Evolutionary conservation across 1,140 invertebrate genomes (phyloP).

Genomic region (Orchestia grillus): DNA sequence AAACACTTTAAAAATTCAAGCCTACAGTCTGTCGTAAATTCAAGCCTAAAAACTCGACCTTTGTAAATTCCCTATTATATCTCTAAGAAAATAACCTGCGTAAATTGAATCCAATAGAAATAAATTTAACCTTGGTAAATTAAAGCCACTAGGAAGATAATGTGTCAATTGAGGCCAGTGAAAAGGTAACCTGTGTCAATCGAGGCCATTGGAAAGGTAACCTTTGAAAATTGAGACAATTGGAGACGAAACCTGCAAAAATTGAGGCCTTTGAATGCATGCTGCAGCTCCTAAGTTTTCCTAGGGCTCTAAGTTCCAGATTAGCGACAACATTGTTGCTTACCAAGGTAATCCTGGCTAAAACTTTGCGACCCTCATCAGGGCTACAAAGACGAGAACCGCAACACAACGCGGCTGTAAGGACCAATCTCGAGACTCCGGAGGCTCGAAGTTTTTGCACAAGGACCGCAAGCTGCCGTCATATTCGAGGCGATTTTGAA

Average conservation of each 20-base stretch:
- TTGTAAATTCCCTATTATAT: no score
- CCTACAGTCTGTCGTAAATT: not conserved
- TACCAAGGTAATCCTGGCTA: not conserved
- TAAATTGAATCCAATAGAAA: no score
- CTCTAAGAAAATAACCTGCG: no score
- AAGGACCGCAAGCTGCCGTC: not conserved
- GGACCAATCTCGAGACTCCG: not conserved
- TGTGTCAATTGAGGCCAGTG: no score
- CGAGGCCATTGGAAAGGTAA: not conserved
- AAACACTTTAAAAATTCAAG: not conserved
- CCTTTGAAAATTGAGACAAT: not conserved
- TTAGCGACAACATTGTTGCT: not conserved
- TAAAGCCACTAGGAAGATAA: no score
- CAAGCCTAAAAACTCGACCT: not conserved
- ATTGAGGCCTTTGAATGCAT: not conserved
- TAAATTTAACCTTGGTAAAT: no score
- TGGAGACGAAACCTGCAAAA: not conserved
- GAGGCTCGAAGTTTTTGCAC: not conserved
- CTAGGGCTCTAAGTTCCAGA: not conserved
- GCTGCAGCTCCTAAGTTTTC: not conserved
- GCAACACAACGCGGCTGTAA: not conserved
- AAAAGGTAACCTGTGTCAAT: not conserved
- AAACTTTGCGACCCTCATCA: slow-evolving; percentile 14
- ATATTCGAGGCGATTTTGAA: not conserved
- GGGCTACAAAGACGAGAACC: not conserved